Base-by-base conservation (phyloP, 2,113 vertebrate species). In the Anhinga anhinga region DNA sequence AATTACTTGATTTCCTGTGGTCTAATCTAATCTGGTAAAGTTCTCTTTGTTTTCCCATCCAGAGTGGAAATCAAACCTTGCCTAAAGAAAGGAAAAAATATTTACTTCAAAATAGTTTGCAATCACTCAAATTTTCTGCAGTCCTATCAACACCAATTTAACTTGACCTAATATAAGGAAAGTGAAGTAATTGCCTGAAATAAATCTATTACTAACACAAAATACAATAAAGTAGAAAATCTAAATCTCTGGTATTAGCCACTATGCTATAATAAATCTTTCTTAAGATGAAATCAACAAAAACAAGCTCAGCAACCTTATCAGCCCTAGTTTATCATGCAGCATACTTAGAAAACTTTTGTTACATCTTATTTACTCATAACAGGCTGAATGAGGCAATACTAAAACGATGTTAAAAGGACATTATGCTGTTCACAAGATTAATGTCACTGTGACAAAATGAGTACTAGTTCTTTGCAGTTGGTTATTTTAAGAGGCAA, bases 231-330 rank as follows among this genome's bases (percentile, higher is more conserved):
- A 95, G 86, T 73, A 53, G 63, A 91, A 95, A 91, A 94, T 56
- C 50, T 88, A 87, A 67, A 77, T n/a, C 63, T 96, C 78, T 96
- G 16, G 19, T 91, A 77, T 92, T 95, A 82, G 45, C 84, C 76
- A 95, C 78, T 95, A 87, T 90, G 47, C 40, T 72, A 21, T 65
- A 93, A 94, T 96, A 97, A 97, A 97, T 96, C 88, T 98, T 94
- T 89, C 49, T 76, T 72, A 80, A 88, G 91, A 90, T 90, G n/a
- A 97, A 96, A 93, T 91, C 72, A 90, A 95, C 70, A 89, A 95
- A 95, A 96, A 88, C 93, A 97, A 94, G 58, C 38, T 74, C 77
- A 90, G 50, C 90, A 94, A 96, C 81, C 89, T 97, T 96, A 91
- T 84, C 82, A 85, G 26, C 47, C 32, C 12, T 85, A 36, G 19